A percentile compares a stretch with the other conserved stretches of the same genome.
These are phyloP conservation scores for Smittia aterrima DNA, from an alignment of 2,888 invertebrate genomes.

Conservation along the genomic window DNA sequence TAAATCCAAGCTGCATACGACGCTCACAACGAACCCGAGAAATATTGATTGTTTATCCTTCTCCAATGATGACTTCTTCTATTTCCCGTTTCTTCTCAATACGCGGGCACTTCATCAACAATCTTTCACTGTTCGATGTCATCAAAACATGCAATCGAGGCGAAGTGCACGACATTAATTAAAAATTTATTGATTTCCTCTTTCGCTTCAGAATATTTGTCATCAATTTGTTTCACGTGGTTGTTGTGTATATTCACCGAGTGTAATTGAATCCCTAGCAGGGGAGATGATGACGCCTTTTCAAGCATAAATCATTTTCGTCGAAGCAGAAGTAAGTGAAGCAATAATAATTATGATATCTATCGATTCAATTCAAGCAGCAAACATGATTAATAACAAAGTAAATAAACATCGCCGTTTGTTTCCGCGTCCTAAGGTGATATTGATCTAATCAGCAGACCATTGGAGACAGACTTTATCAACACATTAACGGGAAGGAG, in stretches of 20 bases:
- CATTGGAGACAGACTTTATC: constrained; percentile 24
- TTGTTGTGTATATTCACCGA: background rate
- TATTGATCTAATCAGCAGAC: background rate
- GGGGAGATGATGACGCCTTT: background rate
- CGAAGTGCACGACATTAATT: constrained; percentile 33
- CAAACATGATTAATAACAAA: constrained; percentile 29
- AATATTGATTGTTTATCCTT: background rate
- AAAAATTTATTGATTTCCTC: constrained; percentile 34
- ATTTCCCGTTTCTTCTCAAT: too few species aligned
- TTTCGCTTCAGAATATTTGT: background rate
- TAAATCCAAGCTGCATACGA: background rate
- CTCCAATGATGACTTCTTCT: too few species aligned
- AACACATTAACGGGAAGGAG: background rate
- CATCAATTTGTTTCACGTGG: constrained; percentile 8
- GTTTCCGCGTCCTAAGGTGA: background rate
- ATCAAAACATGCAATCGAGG: background rate
- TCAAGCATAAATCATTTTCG: background rate
- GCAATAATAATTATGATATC: constrained; percentile 30
- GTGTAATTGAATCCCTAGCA: background rate
- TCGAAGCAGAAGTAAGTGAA: background rate
- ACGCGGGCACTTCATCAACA: too few species aligned
- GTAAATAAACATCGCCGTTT: constrained; percentile 23
- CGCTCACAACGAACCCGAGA: background rate
- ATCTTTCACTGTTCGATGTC: background rate
- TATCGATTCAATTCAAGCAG: constrained; percentile 19